Evolutionary conservation across 2,888 invertebrate species (phyloP), one percentile per base, ranked within the genome.

Genomic region (Protodeltote pygarga): DNA sequence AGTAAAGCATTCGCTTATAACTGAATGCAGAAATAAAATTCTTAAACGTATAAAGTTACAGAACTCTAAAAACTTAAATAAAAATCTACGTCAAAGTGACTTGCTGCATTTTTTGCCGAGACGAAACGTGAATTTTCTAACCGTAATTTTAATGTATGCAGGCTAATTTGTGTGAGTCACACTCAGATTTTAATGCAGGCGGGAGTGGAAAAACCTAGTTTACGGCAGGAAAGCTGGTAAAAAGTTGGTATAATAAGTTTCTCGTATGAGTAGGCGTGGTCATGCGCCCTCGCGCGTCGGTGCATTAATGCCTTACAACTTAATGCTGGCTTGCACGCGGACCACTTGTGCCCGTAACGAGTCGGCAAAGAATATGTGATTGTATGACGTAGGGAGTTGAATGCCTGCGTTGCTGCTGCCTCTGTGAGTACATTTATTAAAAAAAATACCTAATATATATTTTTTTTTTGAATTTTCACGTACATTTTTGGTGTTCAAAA

Each of bases 241-340:
- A 71, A 70, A 67, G 61, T 69, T 66, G 32, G 59, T 50, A 65
- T 73, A 75, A 73, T 77, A 77, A 76, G 72, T 78, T 75, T 65
- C 58, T 71, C 65, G 62, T 73, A 74, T 72, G 72, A 57, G 68
- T 58, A 75, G 70, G 79, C 79, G 65, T 73, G 81, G 81, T 73
- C 81, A 83, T 80, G 81, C 76, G 64, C 67, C 74, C 58, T 57
- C 51, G 72, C 83, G 81, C 83, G 81, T 69, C 69, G 79, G 75
- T 82, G 89, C 87, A 87, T 87, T 88, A 89, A 89, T 89, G 83
- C 80, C 79, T 65, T 80, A 81, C 73, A 83, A 85, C 82, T 88
- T 88, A 85, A 87, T 88, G 87, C 85, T 73, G 73, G 80, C 82
- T 70, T 73, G 83, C 86, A 84, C 65, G 75, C 81, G 64, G 77